Percentiles rank a stretch among this genome's conserved stretches.
Conservation (phyloP, 2,113 vertebrate species). For the Aythya baeri region DNA sequence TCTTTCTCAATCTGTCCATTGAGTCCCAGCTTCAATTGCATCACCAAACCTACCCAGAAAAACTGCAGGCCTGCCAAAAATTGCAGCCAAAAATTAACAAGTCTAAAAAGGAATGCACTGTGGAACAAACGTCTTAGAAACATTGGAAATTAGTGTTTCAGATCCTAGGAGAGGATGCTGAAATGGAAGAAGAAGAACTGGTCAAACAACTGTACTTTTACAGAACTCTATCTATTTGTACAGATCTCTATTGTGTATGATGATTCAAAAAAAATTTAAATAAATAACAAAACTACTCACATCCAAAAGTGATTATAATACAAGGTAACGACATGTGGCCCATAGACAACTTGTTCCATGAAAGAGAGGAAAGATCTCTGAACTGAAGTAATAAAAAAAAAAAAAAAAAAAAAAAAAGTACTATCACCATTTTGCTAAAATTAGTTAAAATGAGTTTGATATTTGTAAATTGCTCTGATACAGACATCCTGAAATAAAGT, state of each 20-base stretch:
- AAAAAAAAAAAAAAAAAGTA: too few species aligned
- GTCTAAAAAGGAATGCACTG: background rate
- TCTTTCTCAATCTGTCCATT: background rate
- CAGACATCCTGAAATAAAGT: background rate
- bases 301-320: background rate
- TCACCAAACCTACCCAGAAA: background rate
- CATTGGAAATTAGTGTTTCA: background rate
- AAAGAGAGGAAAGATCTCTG: background rate
- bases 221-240: background rate
- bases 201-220: background rate
- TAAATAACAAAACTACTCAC: background rate
- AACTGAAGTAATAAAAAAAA: background rate
- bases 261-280: background rate
- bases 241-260: background rate
- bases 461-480: background rate
- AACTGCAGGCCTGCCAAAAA: background rate
- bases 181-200: background rate
- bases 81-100: background rate
- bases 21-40: background rate
- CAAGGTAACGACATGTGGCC: background rate
- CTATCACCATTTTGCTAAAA: background rate
- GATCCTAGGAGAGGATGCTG: background rate
- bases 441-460: background rate
- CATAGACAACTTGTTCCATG: background rate
- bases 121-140: background rate